phyloP scores from a whole-genome alignment of 2,888 invertebrate species.

The Dastarcus helophoroides region DNA sequence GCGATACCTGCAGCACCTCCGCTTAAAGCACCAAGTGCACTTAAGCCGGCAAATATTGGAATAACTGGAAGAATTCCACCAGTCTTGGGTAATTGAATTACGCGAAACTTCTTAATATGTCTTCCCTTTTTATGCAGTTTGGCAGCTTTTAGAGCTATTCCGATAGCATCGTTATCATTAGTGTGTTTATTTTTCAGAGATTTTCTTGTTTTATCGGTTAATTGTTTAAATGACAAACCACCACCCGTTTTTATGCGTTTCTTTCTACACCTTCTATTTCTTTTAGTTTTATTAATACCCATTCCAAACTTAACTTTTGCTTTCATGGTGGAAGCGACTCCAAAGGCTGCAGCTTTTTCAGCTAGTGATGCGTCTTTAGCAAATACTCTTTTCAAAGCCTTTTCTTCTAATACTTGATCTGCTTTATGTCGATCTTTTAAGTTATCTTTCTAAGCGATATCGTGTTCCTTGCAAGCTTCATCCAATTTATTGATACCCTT shows the following conservation, averaged over 20 bases:
- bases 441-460: conserved; percentile 24
- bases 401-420: conserved; percentile 25
- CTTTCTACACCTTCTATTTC: conserved; percentile 7
- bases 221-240: conserved; percentile 2
- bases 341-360: conserved; percentile 24
- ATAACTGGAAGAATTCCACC: conserved; percentile 27
- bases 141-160: conserved; percentile 13
- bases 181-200: conserved; percentile 8
- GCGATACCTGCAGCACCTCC: conserved; percentile 29
- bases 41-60: conserved; percentile 28
- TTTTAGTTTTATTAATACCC: conserved; percentile 14
- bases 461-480: conserved; percentile 25
- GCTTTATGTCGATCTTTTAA: conserved; percentile 24
- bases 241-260: no score
- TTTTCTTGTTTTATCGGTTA: conserved; percentile 3
- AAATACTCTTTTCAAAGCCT: conserved; percentile 22
- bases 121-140: conserved; percentile 9
- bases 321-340: conserved; percentile 24
- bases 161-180: conserved; percentile 12
- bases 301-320: conserved; percentile 23
- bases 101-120: conserved; percentile 15
- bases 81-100: conserved; percentile 26
- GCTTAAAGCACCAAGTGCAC: conserved; percentile 26
- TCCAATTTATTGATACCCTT: conserved; percentile 26
- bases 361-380: conserved; percentile 21